phyloP scores from a whole-genome alignment of 2,888 invertebrate species.

The Sinhomidia bicolor region DNA sequence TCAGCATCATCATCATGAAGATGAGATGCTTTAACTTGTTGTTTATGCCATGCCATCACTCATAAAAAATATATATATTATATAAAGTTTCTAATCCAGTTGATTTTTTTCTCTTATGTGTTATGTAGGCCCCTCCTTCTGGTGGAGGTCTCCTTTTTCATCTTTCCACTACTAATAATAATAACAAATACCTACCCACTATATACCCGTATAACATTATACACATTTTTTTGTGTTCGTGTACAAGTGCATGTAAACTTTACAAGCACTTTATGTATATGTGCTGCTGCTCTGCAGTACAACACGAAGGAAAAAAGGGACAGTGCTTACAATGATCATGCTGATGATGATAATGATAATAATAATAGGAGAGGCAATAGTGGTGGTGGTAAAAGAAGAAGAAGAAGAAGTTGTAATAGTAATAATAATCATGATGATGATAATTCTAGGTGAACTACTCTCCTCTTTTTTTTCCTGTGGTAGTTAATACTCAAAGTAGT shows the following conservation, averaged over 20 bases:
- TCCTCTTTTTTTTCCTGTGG: too few relatives aligned
- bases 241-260: constrained; percentile 6
- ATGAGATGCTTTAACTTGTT: too few relatives aligned
- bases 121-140: constrained; percentile 86
- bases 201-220: not conserved
- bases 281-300: too few relatives aligned
- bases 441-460: constrained; percentile 72
- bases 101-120: constrained; percentile 61
- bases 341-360: not conserved
- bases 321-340: too few relatives aligned
- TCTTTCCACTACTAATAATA: not conserved
- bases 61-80: not conserved
- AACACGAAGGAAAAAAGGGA: not conserved
- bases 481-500: too few relatives aligned
- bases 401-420: constrained; percentile 55
- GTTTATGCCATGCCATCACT: constrained; percentile 30
- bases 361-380: constrained; percentile 45
- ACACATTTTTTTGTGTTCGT: not conserved
- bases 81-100: constrained; percentile 59
- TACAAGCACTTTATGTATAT: not conserved
- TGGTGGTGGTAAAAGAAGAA: constrained; percentile 23
- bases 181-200: constrained; percentile 16
- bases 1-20: too few relatives aligned
- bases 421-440: constrained; percentile 67
- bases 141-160: constrained; percentile 86